Evolutionary conservation across 53 echinoderm and acorn worm species (phyloP), one percentile per base, ranked within the genome.

Genomic region (Paracentrotus lividus): DNA sequence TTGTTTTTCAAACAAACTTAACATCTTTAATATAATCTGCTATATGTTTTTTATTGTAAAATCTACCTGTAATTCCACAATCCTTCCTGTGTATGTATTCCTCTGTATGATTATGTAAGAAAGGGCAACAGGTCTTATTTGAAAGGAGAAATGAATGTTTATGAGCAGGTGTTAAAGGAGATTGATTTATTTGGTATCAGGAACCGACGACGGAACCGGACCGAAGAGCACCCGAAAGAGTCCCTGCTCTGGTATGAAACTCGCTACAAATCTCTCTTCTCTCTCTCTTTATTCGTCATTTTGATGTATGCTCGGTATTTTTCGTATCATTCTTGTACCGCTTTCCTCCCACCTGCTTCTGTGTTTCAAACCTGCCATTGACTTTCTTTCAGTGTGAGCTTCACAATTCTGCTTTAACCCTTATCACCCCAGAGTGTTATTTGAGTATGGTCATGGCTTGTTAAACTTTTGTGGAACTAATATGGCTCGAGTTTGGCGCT

Each of bases 241-340:
- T 87, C 12, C 93, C 94, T 77, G 27, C 93, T 27, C 47, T 90
- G 94, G 96, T 96, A 96, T 94, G 93, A 88, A 68, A 77, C 16
- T 1, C 8, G 5, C 77, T 42, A 77, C 42, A 77, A 77, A n/a
- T n/a, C n/a, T 81, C 81, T 76, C 76, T 81, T 72, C 44, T 81
- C 81, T 81, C 47, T 26, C 47, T 81, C 26, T 27, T 47, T 81
- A 2, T 47, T 45, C 13, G 81, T 23, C 81, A 81, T 81, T 29
- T 77, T 47, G 47, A 81, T 81, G 81, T 81, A 47, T 45, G 81
- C 81, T 81, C 45, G 24, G 77, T 45, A 77, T 81, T 23, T 47
- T 8, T 12, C 10, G 4, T 10, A 47, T 47, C 49, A 81, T 81
- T 81, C 13, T 81, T 23, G n/a, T n/a, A 47, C 47, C 27, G 44